Conservation (phyloP, 2,888 invertebrate species). For the Amphimallon solstitiale region DNA sequence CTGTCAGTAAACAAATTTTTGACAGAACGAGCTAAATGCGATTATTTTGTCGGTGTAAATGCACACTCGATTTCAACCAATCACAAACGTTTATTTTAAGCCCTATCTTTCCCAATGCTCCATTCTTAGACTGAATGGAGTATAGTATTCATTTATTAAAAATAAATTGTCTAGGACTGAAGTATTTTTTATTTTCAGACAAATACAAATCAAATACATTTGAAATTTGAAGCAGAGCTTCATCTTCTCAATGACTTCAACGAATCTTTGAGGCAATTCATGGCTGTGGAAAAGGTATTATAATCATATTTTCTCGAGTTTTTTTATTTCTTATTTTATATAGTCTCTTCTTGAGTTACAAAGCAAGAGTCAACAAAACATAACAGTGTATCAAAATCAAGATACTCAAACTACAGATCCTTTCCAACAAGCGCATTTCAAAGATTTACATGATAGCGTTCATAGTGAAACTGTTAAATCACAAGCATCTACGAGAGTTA, state of each 20-base stretch:
- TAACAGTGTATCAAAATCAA: conserved; percentile 47
- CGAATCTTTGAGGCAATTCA: conserved; percentile 68
- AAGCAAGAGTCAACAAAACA: conserved; percentile 38
- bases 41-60: too few relatives aligned
- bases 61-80: too few relatives aligned
- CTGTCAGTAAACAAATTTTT: too few relatives aligned
- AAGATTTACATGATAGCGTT: background rate
- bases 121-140: too few relatives aligned
- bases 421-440: background rate
- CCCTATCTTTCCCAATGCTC: too few relatives aligned
- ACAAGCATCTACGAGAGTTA: conserved; percentile 4
- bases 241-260: conserved; percentile 71
- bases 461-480: background rate
- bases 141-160: too few relatives aligned
- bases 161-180: background rate
- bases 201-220: conserved; percentile 66
- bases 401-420: conserved; percentile 56
- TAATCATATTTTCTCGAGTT: background rate
- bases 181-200: conserved; percentile 49
- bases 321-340: background rate
- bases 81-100: too few relatives aligned
- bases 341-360: conserved; percentile 49
- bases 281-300: conserved; percentile 66
- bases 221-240: conserved; percentile 70
- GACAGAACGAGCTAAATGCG: too few relatives aligned